Percentiles rank a stretch among this genome's conserved stretches.
These are phyloP conservation scores for Calliopum simillimum DNA, from an alignment of 2,888 invertebrate species.

Conservation along the genomic window DNA sequence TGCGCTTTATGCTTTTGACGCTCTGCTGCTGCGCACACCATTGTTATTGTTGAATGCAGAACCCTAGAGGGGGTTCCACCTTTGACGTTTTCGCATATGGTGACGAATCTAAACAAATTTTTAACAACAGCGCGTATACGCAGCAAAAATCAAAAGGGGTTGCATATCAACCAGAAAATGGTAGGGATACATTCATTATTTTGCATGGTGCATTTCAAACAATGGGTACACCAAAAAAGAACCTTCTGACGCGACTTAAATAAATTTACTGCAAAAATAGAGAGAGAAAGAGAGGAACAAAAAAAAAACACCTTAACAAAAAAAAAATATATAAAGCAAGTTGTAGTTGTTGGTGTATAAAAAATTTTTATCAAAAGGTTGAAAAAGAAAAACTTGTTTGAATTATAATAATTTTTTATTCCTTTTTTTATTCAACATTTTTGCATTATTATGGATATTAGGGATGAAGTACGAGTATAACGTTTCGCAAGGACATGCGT, in stretches of 20 bases:
- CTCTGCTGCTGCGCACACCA: not conserved
- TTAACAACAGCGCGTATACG: conserved; percentile 1
- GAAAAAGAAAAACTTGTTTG: conserved; percentile 9
- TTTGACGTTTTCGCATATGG: conserved; percentile 12
- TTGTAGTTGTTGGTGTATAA: conserved; percentile 46
- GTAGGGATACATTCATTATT: not conserved
- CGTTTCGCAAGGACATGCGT: conserved; percentile 15
- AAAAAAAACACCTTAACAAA: conserved; percentile 42
- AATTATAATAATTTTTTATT: not conserved
- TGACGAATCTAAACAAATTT: conserved; percentile 32
- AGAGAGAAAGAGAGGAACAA: not conserved
- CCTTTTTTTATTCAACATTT: not conserved
- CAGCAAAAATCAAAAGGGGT: conserved; percentile 20
- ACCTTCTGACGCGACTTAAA: conserved; percentile 7
- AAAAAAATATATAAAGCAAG: conserved; percentile 33
- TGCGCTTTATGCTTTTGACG: not conserved
- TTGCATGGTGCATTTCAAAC: conserved; percentile 3
- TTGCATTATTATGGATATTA: not conserved
- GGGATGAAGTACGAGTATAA: conserved; percentile 19
- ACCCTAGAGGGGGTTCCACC: conserved; percentile 6
- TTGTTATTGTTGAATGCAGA: no score
- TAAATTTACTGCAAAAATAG: not conserved
- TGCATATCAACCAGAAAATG: not conserved
- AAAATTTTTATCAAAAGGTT: conserved; percentile 1
- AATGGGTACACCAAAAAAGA: not conserved